phyloP scores from a whole-genome alignment of 2,888 invertebrate genomes.

The Caradrina kadenii region DNA sequence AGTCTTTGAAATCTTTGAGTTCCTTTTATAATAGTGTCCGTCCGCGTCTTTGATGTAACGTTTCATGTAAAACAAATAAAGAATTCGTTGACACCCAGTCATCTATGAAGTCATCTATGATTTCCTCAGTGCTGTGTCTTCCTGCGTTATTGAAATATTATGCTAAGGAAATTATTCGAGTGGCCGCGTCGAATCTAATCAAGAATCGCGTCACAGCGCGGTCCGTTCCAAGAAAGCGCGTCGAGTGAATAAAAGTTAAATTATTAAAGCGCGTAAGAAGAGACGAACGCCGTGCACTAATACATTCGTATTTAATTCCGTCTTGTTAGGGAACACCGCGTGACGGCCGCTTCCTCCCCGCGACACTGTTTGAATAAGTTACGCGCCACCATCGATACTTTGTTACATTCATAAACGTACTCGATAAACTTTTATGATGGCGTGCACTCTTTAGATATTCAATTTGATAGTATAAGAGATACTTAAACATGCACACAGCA shows the following conservation, averaged over 20 bases:
- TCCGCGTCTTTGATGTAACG: conserved; percentile 79
- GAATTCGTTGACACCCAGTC: conserved; percentile 68
- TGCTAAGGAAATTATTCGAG: conserved; percentile 73
- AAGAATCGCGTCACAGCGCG: conserved; percentile 79
- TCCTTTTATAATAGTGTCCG: conserved; percentile 69
- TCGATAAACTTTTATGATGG: conserved; percentile 61
- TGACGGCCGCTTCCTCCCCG: conserved; percentile 85
- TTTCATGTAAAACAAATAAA: conserved; percentile 71
- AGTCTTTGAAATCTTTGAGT: conserved; percentile 80
- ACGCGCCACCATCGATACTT: conserved; percentile 69
- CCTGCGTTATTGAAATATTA: conserved; percentile 76
- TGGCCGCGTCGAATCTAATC: conserved; percentile 79
- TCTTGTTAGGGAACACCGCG: conserved; percentile 82
- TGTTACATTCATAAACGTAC: conserved; percentile 62
- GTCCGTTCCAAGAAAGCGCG: conserved; percentile 80
- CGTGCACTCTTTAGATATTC: conserved; percentile 40
- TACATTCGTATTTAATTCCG: conserved; percentile 87
- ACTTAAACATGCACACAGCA: conserved; percentile 34
- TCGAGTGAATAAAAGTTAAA: conserved; percentile 82
- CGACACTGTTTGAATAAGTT: conserved; percentile 82
- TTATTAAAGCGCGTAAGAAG: conserved; percentile 82
- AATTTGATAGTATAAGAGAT: conserved; percentile 42
- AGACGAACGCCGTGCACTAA: conserved; percentile 73
- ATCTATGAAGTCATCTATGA: conserved; percentile 64
- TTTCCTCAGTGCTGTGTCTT: conserved; percentile 60